Evolutionary conservation across 2,888 invertebrate genomes (phyloP).

Genomic region (Melanostoma scalare): DNA sequence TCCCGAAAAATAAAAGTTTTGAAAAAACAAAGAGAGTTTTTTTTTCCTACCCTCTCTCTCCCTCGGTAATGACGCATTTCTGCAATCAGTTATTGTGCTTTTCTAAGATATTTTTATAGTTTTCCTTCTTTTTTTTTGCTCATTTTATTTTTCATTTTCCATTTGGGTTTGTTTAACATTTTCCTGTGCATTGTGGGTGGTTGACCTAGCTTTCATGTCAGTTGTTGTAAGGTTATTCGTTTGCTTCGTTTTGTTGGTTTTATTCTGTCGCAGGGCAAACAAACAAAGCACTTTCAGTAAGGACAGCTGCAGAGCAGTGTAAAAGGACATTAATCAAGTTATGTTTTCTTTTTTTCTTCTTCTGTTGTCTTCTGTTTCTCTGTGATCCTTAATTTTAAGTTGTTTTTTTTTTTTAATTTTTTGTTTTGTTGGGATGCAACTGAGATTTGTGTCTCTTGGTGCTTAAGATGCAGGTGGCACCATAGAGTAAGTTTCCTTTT

Average conservation of each 20-base stretch:
- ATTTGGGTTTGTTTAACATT: slow-evolving; percentile 44
- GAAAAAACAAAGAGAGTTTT: slow-evolving; percentile 51
- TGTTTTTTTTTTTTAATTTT: slow-evolving; percentile 9
- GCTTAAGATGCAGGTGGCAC: slow-evolving; percentile 34
- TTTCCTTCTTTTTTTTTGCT: slow-evolving; percentile 11
- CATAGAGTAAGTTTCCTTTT: slow-evolving; percentile 21
- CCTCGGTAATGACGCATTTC: slow-evolving; percentile 57
- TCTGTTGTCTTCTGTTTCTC: slow-evolving; percentile 8
- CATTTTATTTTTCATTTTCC: slow-evolving; percentile 34
- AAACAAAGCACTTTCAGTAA: slow-evolving; percentile 45
- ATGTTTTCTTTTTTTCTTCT: slow-evolving; percentile 31
- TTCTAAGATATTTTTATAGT: slow-evolving; percentile 10
- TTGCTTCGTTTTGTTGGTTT: slow-evolving; percentile 8
- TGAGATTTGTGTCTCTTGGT: slow-evolving; percentile 21
- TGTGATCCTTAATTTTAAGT: slow-evolving; percentile 53
- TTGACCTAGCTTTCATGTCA: slow-evolving; percentile 67
- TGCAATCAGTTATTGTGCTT: slow-evolving; percentile 68
- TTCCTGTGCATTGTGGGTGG: slow-evolving; percentile 65
- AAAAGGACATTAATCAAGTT: slow-evolving; percentile 72
- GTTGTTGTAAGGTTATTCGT: slow-evolving; percentile 62
- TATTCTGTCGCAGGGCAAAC: slow-evolving; percentile 61
- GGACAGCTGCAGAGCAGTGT: slow-evolving; percentile 33
- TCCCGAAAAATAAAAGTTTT: slow-evolving; percentile 51
- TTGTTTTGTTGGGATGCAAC: background rate
- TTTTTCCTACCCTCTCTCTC: background rate